These are phyloP conservation scores for Malurus cyaneus DNA, from an alignment of 2,113 vertebrate species.

Conservation along the genomic window DNA sequence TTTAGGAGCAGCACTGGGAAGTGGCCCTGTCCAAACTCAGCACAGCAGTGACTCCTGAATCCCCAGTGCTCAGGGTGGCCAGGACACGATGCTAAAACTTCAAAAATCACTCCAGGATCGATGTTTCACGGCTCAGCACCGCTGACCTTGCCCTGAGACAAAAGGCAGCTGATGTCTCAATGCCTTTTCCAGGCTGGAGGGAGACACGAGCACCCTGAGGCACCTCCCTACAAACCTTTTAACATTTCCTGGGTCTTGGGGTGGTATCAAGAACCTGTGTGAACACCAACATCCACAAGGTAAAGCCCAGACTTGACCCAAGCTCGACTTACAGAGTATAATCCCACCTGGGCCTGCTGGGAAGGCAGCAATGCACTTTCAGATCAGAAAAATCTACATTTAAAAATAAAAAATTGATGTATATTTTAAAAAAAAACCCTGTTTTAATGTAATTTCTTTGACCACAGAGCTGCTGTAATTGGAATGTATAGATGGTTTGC, in stretches of 20 bases:
- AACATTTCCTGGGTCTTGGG: background rate
- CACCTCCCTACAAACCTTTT: background rate
- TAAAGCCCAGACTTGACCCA: background rate
- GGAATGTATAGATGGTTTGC: background rate
- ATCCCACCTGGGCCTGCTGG: background rate
- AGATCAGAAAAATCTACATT: background rate
- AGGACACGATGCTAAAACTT: background rate
- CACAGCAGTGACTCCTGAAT: background rate
- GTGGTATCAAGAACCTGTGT: background rate
- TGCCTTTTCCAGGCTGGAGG: background rate
- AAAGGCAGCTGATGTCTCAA: background rate
- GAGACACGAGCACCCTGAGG: background rate
- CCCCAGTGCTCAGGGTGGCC: background rate
- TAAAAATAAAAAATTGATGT: background rate
- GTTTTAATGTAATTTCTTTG: background rate
- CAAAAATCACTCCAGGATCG: background rate
- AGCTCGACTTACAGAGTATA: background rate
- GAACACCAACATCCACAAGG: background rate
- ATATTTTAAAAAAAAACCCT: rapidly evolving
- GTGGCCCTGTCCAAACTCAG: background rate
- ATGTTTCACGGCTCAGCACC: background rate
- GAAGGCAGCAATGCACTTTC: background rate
- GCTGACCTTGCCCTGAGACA: background rate
- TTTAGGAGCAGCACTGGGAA: background rate
- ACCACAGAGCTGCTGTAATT: slow-evolving; percentile 1